These are phyloP conservation scores for Oenanthe oenanthe DNA, from an alignment of 2,113 vertebrate species.

Conservation along the genomic window DNA sequence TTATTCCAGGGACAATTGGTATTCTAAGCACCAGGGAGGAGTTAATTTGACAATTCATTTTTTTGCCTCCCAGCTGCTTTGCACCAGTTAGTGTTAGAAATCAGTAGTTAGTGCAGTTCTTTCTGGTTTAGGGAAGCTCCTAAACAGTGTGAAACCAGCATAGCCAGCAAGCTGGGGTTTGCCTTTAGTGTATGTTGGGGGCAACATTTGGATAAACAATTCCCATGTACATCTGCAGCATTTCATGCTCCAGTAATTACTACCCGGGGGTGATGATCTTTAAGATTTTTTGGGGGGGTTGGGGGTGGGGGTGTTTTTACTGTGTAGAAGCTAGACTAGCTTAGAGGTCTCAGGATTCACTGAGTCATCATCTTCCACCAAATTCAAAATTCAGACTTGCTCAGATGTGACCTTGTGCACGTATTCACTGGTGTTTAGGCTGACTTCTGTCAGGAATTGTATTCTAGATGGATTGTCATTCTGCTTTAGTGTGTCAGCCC, in stretches of 20 bases:
- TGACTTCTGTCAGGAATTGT: conserved; percentile 16
- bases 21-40: neutral
- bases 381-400: neutral
- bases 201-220: conserved; percentile 16
- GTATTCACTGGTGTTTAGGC: neutral
- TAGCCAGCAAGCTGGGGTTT: neutral
- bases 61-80: neutral
- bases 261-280: neutral
- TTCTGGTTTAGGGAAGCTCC: neutral
- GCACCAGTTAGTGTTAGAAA: neutral
- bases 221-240: neutral
- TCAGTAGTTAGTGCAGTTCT: neutral
- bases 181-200: neutral
- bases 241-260: conserved; percentile 56
- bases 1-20: neutral
- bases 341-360: neutral
- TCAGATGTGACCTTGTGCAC: neutral
- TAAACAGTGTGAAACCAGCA: neutral
- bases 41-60: neutral
- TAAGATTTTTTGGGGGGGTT: neutral
- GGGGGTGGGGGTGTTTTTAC: neutral
- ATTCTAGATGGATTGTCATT: neutral
- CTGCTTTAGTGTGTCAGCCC: neutral
- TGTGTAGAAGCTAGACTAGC: neutral
- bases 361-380: conserved; percentile 8